These are phyloP conservation scores for Hydrozoanthus gracilis DNA, from an alignment of 92 coral and sea anemone species.

Conservation along the genomic window DNA sequence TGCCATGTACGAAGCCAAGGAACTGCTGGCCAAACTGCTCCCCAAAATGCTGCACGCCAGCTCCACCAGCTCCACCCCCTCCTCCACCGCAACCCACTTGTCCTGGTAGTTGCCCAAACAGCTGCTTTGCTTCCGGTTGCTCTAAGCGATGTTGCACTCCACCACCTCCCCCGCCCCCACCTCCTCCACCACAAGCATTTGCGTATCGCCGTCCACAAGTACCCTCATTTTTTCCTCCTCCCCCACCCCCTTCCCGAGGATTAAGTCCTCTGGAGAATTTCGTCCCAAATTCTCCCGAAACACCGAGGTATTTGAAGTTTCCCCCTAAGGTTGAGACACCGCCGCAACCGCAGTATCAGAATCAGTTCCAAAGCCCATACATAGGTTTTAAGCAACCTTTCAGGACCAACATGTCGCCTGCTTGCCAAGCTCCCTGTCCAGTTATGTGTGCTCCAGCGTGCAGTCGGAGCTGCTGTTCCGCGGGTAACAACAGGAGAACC, in stretches of 20 bases:
- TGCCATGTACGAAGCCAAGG: conserved; percentile 76
- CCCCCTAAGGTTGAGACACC: conserved; percentile 34
- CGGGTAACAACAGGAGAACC: conserved; percentile 35
- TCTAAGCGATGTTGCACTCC: conserved; percentile 71
- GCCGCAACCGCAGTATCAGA: conserved; percentile 36
- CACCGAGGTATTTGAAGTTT: conserved; percentile 26
- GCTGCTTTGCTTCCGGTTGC: conserved; percentile 66
- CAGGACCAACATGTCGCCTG: conserved; percentile 2
- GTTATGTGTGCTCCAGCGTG: conserved; percentile 61
- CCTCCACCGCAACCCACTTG: conserved; percentile 58
- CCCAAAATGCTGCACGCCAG: conserved; percentile 69
- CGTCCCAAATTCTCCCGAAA: conserved; percentile 17
- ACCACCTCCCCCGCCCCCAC: conserved; percentile 63
- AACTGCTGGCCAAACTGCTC: conserved; percentile 78
- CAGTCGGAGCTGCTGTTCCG: conserved; percentile 50
- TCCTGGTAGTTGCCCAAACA: conserved; percentile 66
- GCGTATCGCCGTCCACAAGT: conserved; percentile 10
- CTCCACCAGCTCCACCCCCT: conserved; percentile 63
- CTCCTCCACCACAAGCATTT: conserved; percentile 38
- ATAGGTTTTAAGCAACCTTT: conserved; percentile 16
- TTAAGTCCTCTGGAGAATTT: conserved; percentile 5
- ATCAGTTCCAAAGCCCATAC: conserved; percentile 24
- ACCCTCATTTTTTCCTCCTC: conserved; percentile 25
- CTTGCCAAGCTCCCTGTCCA: conserved; percentile 48
- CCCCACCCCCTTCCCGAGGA: neutral